phyloP scores from a whole-genome alignment of 2,113 vertebrate species.

The Amazona vittata region DNA sequence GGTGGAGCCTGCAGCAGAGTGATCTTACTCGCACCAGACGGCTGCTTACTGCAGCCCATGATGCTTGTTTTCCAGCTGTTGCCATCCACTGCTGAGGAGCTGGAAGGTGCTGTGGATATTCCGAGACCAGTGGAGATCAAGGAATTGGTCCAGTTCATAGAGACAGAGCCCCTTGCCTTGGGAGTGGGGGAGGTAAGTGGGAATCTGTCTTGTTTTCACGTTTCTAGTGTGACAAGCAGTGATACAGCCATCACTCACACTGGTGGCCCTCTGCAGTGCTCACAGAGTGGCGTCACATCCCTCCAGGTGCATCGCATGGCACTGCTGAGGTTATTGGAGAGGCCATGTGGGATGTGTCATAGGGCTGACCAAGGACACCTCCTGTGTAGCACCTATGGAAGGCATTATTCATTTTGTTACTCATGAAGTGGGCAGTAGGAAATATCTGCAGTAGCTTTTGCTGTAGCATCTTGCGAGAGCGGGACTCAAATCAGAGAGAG shows the following conservation, averaged over 20 bases:
- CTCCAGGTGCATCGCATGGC: accelerated
- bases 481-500: accelerated
- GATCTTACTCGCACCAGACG: background rate
- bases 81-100: background rate
- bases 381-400: background rate
- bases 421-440: background rate
- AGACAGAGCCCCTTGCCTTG: background rate
- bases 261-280: background rate
- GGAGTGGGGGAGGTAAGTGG: constrained; percentile 78
- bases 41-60: background rate
- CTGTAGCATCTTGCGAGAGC: background rate
- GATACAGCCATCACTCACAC: background rate
- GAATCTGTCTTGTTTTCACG: background rate
- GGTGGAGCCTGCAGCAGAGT: background rate
- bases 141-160: background rate
- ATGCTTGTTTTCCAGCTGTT: constrained; percentile 35
- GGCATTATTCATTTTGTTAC: background rate
- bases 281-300: background rate
- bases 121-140: background rate
- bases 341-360: accelerated
- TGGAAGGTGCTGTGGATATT: background rate
- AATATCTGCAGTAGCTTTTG: background rate
- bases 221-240: background rate
- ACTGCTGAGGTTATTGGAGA: background rate
- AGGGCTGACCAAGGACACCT: background rate